Evolutionary conservation across 1,140 invertebrate species (phyloP), one percentile per base, ranked within the genome.

Genomic region (Papilio polyxenes): DNA sequence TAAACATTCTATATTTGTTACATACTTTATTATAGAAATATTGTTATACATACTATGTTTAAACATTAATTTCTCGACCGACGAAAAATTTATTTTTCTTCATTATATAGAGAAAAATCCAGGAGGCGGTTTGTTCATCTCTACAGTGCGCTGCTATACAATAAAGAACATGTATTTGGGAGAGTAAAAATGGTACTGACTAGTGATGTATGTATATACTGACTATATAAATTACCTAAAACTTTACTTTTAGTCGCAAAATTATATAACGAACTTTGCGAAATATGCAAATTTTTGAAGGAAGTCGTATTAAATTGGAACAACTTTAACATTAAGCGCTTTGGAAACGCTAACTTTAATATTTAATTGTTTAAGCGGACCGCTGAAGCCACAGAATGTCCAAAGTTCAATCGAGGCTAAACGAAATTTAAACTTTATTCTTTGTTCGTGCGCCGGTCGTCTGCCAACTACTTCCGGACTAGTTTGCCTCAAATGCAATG

Each of bases 351-450:
- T 65, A 23, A 23, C 7, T 65, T 65, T 23, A 9, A 65, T 65
- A 65, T 65, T 65, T 23, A 65, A 23, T 23, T 65, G 59, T 65
- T 65, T 65, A 65, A 65, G 59, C 59, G 20, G 8, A 65, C 20
- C 59, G 20, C 59, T 23, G 20, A 23, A 65, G 7, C 59, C 59
- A 23, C n/a, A 23, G 7, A 65, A 65, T 65, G 59, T 23, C 7
- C 59, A 65, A 65, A 65, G 20, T 65, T 65, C 20, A 23, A 23
- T 65, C 17, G 56, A 17, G 17, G 56, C 20, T 65, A 65, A 65
- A 65, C 59, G n/a, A 65, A 23, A 23, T 65, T 65, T 59, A n/a
- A 59, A 59, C 59, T 23, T 65, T 23, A 65, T 23, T 65, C 59
- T 65, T 65, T 65, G 9, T 65, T 65, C 20, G 59, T 65, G 59